A percentile compares a stretch with the other conserved stretches of the same genome.
Conservation (phyloP, 2,888 invertebrate genomes). For the Andrena flavipes region DNA sequence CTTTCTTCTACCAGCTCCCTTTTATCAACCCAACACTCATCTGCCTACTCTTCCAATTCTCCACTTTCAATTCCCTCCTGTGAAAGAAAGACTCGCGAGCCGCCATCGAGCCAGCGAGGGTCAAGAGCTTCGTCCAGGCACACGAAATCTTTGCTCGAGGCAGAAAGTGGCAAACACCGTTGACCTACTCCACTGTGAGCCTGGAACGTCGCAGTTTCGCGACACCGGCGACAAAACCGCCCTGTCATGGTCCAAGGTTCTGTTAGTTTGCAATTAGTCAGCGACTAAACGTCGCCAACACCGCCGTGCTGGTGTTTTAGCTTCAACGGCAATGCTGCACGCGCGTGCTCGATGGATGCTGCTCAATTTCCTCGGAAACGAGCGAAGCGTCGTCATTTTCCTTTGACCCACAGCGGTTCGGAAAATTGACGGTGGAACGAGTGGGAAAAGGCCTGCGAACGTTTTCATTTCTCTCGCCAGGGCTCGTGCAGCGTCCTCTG, state of each 20-base stretch:
- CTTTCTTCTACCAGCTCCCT: background rate
- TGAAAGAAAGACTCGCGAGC: background rate
- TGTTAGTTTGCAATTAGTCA: slow-evolving; percentile 31
- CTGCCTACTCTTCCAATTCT: too few relatives aligned
- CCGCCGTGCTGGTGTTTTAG: background rate
- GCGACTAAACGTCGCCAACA: slow-evolving; percentile 10
- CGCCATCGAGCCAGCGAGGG: background rate
- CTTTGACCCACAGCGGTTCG: background rate
- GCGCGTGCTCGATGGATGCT: background rate
- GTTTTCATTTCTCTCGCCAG: slow-evolving; percentile 1
- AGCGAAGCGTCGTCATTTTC: background rate
- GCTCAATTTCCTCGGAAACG: background rate
- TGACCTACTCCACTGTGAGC: slow-evolving; percentile 17
- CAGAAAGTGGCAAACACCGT: slow-evolving; percentile 13
- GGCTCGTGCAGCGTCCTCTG: background rate
- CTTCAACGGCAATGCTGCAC: background rate
- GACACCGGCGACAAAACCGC: slow-evolving; percentile 7
- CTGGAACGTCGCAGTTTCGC: background rate
- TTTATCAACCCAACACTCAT: background rate
- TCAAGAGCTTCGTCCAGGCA: background rate
- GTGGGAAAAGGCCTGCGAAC: background rate
- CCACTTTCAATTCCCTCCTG: background rate
- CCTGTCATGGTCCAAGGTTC: slow-evolving; percentile 1
- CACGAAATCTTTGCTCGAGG: background rate
- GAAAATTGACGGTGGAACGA: slow-evolving; percentile 9